Base-by-base conservation (phyloP, 37 sponge, comb jelly and placozoan genomes). In the Halichondria panicea region DNA sequence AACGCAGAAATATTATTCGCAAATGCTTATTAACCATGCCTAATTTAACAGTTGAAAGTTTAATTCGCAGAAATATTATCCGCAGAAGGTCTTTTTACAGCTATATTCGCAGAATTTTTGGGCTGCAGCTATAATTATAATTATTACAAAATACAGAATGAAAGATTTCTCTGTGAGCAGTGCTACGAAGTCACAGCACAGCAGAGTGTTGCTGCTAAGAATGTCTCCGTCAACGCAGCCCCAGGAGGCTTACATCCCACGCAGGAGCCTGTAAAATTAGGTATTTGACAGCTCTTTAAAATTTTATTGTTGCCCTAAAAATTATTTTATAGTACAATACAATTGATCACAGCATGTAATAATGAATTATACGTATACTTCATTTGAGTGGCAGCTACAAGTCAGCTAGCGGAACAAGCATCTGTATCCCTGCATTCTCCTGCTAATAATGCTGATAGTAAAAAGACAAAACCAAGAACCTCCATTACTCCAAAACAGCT, bases 161-260 rank as follows among this genome's bases (percentile, higher is more conserved):
- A 91, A 45, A 70, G 72, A n/a, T 91, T 91, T 56, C 67, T 91
- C n/a, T 91, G 92, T 78, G 92, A 91, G 43, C 58, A 63, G 0
- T 84, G 84, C 54, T 86, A 86, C 70, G 74, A 82, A 36, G n/a
- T 79, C 11, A 41, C 80, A 1, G 40, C 52, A 4, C 55, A 55
- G 33, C 27, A 35, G 24, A 25, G 39, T 32, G 80, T 40, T 22
- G 67, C 67, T 4, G 69, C 69, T 6, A 43, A 68, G 48, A 62
- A 44, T 19, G 28, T 48, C 25, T 19, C 76, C n/a, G 64, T 46
- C 22, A 18, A 50, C 46, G 52, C 48, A 3, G 31, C 54, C 64
- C 60, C 76, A 19, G 52, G n/a, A n/a, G n/a, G n/a, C n/a, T n/a
- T 21, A 43, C 48, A 43, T 28, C 71, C 54, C 50, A 53, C 55